Conservation (phyloP, 2,113 vertebrate species). For the Pantherophis guttatus region DNA sequence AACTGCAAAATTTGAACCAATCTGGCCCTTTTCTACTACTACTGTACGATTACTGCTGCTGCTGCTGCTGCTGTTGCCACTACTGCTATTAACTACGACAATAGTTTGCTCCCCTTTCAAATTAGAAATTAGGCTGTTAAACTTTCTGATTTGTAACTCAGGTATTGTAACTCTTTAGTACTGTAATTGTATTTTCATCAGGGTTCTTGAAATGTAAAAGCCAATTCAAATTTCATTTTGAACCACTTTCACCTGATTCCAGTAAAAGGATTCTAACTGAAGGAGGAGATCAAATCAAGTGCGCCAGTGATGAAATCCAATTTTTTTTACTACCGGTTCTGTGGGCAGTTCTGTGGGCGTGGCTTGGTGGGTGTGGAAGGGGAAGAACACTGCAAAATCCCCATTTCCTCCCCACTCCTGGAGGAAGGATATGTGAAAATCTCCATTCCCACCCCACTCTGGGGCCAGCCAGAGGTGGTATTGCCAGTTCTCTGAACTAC, state of each 20-base stretch:
- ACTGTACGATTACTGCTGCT: not conserved
- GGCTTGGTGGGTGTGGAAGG: too few relatives aligned
- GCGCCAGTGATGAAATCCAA: too few relatives aligned
- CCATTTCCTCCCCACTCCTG: too few relatives aligned
- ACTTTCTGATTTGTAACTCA: not conserved
- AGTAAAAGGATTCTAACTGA: not conserved
- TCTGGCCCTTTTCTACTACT: not conserved
- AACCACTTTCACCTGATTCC: not conserved
- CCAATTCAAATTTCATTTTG: not conserved
- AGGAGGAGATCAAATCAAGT: not conserved
- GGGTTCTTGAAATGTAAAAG: not conserved
- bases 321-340: too few relatives aligned
- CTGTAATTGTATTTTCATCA: not conserved
- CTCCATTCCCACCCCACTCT: too few relatives aligned
- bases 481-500: too few relatives aligned
- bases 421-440: too few relatives aligned
- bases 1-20: not conserved
- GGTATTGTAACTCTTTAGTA: not conserved
- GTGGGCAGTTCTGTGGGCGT: too few relatives aligned
- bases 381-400: too few relatives aligned
- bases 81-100: not conserved
- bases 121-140: not conserved
- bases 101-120: not conserved
- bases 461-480: too few relatives aligned
- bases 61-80: not conserved